Base-by-base conservation (phyloP, 1,140 invertebrate species). In the Leptonema lineaticorne region DNA sequence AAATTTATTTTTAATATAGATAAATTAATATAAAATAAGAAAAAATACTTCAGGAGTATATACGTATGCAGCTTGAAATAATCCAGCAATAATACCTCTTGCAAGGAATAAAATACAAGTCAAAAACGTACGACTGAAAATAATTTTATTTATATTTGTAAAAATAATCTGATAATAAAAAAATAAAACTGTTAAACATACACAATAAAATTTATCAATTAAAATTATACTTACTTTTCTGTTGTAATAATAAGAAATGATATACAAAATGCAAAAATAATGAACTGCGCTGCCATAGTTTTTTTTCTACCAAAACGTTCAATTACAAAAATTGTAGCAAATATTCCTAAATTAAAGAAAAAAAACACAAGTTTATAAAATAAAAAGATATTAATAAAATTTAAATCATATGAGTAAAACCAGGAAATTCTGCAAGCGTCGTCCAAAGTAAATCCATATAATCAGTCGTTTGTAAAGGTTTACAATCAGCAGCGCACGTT, bases 371-470 rank as follows among this genome's bases (percentile, higher is more conserved):
- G 20, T 48, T 48, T 48, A 16, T 16, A 16, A 48, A 53, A 53
- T 53, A 53, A 22, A 53, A 53, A 18, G 18, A 9, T 37, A 53
- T 20, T 53, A 48, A 11, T 24, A 22, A 53, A 24, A 18, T 53
- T 53, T 27, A 33, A 41, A 18, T 33, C 33, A 20, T 30, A 3
- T 16, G 33, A 33, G 5, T 30, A 27, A 33, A 77, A 88, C 93
- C 93, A 33, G 96, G 96, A 82, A 98, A 98, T 83, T 98, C 95
- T 0, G 95, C 94, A 11, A 97, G 79, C 0, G 95, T 97, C 20
- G 95, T 97, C 93, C 94, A 97, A 18, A 97, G 79, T 7, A 98
- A 79, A 81, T 97, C 93, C 79, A 95, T 91, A 75, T 97, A 98
- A 77, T 97, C 95, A 0, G 89, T 87, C 16, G 91, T 93, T 74